These are phyloP conservation scores for Pristiophorus japonicus DNA, from an alignment of 2,113 vertebrate genomes.

Conservation along the genomic window DNA sequence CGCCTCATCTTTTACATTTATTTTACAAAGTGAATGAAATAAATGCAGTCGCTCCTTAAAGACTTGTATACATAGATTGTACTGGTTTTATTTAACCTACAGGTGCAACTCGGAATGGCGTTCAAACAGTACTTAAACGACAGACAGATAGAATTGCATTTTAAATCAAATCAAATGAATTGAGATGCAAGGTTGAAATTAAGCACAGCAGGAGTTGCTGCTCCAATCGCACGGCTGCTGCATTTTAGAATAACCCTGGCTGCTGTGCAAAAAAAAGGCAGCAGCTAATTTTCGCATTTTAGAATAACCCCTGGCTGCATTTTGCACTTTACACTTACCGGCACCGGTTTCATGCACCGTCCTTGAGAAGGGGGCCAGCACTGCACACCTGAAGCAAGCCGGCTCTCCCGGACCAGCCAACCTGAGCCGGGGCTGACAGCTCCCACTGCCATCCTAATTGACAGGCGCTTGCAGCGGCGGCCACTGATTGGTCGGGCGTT, in stretches of 20 bases:
- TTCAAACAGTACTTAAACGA: background rate
- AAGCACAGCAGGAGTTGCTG: background rate
- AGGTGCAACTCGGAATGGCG: background rate
- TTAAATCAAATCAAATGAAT: background rate
- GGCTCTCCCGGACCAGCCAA: background rate
- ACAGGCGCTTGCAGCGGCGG: background rate
- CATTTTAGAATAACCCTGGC: no score
- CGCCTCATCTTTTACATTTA: background rate
- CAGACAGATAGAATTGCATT: background rate
- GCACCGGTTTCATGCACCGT: background rate
- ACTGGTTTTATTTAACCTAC: background rate
- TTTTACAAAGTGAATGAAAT: background rate
- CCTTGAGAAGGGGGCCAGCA: background rate
- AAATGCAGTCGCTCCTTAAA: background rate
- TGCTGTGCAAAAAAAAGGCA: no score
- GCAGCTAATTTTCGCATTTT: no score
- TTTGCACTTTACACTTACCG: background rate
- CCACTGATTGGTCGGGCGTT: background rate
- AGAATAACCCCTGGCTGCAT: no score
- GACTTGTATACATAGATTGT: background rate
- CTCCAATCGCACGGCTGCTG: no score
- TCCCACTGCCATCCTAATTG: background rate
- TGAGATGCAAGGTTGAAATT: background rate
- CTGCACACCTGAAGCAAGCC: background rate
- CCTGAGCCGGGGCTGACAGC: background rate